Conservation (phyloP, 2,888 invertebrate genomes). For the Xanthorhoe designata region DNA sequence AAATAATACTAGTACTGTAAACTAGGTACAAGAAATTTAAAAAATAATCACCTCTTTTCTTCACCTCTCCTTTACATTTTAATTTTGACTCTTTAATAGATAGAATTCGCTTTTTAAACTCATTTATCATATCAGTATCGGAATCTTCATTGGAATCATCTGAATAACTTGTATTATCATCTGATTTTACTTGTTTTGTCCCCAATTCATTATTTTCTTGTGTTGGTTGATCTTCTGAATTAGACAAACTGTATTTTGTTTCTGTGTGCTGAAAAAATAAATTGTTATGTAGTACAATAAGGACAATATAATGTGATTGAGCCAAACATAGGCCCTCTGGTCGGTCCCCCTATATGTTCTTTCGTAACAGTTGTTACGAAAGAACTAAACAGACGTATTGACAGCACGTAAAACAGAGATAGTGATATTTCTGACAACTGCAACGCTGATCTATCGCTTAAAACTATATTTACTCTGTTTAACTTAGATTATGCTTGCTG, state of each 20-base stretch:
- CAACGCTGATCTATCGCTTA: no score
- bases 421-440: no score
- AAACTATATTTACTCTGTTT: no score
- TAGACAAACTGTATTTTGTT: background rate
- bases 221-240: background rate
- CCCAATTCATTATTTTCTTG: background rate
- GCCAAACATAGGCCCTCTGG: no score
- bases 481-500: no score
- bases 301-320: no score
- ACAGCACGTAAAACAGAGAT: no score
- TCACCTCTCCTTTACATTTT: background rate
- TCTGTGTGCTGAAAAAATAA: background rate
- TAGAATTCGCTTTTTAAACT: constrained; percentile 13
- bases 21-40: background rate
- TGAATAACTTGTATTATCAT: constrained; percentile 1
- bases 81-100: background rate
- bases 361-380: no score
- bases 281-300: no score
- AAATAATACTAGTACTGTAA: no score
- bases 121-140: constrained; percentile 20
- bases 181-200: background rate
- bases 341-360: no score
- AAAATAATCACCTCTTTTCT: constrained; percentile 7
- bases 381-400: no score
- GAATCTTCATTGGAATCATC: constrained; percentile 9